Conservation (phyloP, 2,797 vertebrate species). For the Molossus molossus region DNA sequence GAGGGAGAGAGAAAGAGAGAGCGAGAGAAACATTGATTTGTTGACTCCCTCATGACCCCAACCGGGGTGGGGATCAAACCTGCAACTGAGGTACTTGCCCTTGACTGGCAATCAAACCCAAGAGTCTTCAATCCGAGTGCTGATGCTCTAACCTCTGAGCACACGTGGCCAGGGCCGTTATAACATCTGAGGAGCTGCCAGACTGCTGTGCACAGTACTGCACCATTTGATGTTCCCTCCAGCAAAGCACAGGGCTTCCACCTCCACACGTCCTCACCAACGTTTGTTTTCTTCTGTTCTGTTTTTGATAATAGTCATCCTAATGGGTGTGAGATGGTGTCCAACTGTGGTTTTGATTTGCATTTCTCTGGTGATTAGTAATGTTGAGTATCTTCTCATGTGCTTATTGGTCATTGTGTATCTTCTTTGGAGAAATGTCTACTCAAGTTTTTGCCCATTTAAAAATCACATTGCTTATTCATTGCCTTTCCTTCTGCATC, state of each 20-base stretch:
- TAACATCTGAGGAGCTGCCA: not conserved
- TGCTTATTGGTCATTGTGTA: not conserved
- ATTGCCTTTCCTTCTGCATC: not conserved
- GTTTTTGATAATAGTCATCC: not conserved
- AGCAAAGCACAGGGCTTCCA: accelerated
- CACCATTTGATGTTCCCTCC: not conserved
- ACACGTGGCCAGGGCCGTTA: too few relatives aligned
- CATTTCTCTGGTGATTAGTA: not conserved
- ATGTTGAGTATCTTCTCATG: not conserved
- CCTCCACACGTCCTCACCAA: accelerated
- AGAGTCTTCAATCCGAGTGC: too few relatives aligned
- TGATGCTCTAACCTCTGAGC: too few relatives aligned
- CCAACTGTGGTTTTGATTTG: not conserved
- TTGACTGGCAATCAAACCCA: too few relatives aligned
- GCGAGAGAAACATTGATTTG: too few relatives aligned
- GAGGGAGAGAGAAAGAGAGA: too few relatives aligned
- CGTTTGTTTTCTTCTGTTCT: not conserved
- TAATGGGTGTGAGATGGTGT: too few relatives aligned
- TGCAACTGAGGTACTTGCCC: too few relatives aligned
- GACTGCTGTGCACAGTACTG: not conserved
- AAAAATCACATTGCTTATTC: not conserved
- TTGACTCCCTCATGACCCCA: too few relatives aligned
- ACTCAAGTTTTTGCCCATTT: not conserved
- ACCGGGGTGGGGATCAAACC: too few relatives aligned
- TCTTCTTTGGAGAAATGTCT: not conserved